Percentiles rank a stretch among this genome's conserved stretches.
Evolutionary conservation across 2,797 vertebrate species (phyloP).

Genomic region (Setipinna tenuifilis): DNA sequence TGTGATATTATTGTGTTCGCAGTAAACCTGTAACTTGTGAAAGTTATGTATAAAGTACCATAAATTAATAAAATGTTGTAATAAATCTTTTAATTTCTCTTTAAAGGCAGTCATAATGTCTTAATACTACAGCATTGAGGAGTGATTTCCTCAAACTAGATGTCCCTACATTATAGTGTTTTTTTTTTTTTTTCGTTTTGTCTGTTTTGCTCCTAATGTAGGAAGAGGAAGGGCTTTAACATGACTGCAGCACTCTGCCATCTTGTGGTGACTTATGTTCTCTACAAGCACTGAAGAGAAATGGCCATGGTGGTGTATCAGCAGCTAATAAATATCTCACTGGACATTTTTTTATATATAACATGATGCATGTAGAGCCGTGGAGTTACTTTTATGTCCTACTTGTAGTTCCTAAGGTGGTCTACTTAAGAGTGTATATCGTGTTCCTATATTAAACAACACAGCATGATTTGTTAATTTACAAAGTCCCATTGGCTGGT

Average conservation of each 20-base stretch:
- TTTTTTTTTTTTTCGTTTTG: neutral
- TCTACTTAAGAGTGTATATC: neutral
- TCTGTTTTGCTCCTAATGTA: neutral
- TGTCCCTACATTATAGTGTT: neutral
- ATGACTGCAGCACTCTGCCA: conserved; percentile 69
- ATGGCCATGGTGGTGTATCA: neutral
- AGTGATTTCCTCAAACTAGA: neutral
- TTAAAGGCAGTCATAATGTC: conserved; percentile 57
- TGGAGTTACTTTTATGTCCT: too few species aligned
- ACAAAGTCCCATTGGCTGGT: neutral
- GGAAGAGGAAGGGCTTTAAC: neutral
- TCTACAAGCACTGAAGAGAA: neutral
- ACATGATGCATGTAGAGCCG: neutral
- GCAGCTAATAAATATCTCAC: neutral
- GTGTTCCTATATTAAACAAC: neutral
- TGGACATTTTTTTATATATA: neutral
- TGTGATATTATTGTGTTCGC: conserved; percentile 74
- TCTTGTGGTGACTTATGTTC: conserved; percentile 65
- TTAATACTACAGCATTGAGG: neutral
- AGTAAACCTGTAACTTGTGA: conserved; percentile 77
- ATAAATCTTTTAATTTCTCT: conserved; percentile 85
- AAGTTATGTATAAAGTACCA: conserved; percentile 76
- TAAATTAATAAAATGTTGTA: conserved; percentile 77
- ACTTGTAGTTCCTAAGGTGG: neutral
- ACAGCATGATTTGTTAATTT: neutral